Conservation (phyloP, 2,113 vertebrate species). For the Lophius piscatorius region DNA sequence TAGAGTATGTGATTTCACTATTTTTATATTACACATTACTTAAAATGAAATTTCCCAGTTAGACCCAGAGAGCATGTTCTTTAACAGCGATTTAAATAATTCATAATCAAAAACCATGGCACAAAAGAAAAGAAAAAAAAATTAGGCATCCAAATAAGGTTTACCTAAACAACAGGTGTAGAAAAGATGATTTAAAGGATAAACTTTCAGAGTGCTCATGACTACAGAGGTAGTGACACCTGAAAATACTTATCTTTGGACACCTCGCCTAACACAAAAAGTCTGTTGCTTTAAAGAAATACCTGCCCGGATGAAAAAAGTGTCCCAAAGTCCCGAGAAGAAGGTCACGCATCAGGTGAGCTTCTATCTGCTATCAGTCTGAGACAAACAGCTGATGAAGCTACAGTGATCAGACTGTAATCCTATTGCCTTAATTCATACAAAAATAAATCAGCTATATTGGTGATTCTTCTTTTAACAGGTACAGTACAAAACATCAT, state of each 20-base stretch:
- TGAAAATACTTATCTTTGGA: slow-evolving; percentile 57
- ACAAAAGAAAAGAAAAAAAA: slow-evolving; percentile 37
- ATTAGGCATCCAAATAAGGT: slow-evolving; percentile 30
- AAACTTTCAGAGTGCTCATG: slow-evolving; percentile 40
- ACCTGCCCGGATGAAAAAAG: slow-evolving; percentile 32
- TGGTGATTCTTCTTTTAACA: slow-evolving; percentile 55
- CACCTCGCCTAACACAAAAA: slow-evolving; percentile 31
- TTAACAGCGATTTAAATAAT: slow-evolving; percentile 41
- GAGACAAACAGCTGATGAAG: slow-evolving; percentile 50
- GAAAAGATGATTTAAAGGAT: slow-evolving; percentile 34
- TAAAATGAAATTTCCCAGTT: slow-evolving; percentile 38
- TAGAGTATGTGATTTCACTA: too few species aligned
- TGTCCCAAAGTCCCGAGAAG: slow-evolving; percentile 28
- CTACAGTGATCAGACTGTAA: slow-evolving; percentile 74
- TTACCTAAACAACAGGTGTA: slow-evolving; percentile 40
- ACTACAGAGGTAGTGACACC: slow-evolving; percentile 43
- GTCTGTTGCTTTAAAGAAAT: slow-evolving; percentile 15
- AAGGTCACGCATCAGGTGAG: slow-evolving; percentile 26
- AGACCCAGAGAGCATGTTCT: slow-evolving; percentile 15
- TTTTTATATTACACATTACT: slow-evolving; percentile 31
- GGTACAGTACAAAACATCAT: slow-evolving; percentile 67
- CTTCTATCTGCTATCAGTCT: slow-evolving; percentile 36
- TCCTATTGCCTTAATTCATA: slow-evolving; percentile 66
- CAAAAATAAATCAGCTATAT: slow-evolving; percentile 77
- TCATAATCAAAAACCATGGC: slow-evolving; percentile 42